Base-by-base conservation (phyloP, 1,140 invertebrate species). In the Sogatella furcifera region DNA sequence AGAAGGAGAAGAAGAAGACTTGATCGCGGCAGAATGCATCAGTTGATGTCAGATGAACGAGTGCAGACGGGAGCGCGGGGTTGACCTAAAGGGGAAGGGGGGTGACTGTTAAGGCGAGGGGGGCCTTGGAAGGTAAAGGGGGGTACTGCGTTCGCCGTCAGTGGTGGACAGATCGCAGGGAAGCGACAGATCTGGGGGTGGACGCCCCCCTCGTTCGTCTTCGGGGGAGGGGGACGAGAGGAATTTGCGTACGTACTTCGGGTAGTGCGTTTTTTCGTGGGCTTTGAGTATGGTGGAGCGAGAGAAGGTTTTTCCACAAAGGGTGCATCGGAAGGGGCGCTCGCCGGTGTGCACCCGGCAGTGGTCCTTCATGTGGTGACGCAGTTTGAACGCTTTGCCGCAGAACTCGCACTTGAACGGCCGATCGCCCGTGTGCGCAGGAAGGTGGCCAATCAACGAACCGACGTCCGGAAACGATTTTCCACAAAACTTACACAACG, bases 311-410 rank as follows among this genome's bases (percentile, higher is more conserved):
- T 93, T 94, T 54, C 89, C 89, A 73, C 92, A 94, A 60, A 92
- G 77, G 53, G 83, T 81, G 74, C 92, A 95, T 65, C 88, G 80
- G 77, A 93, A 95, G 4, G 90, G 91, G 61, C 90, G 79, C 73
- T 93, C 91, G 55, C 90, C 91, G 66, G 90, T 92, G 73, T 93
- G 90, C 56, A 92, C 90, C 68, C 89, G 83, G 76, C 89, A 91
- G 74, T 93, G 90, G 75, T 93, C 90, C 76, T 92, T 92, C 90
- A 94, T 92, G 76, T 92, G 90, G 72, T 92, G 89, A 52, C 90
- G 80, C 65, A 92, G 74, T 72, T 92, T 93, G 78, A 92, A 92
- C 62, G 89, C 88, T 76, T 91, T 91, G 59, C 89, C 89, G 74
- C 90, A 92, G 77, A 90, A 90, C 74, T 91, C 89, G 78, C 90